Conservation (phyloP, 64 coral and sea anemone species). For the Stichodactyla helianthus region DNA sequence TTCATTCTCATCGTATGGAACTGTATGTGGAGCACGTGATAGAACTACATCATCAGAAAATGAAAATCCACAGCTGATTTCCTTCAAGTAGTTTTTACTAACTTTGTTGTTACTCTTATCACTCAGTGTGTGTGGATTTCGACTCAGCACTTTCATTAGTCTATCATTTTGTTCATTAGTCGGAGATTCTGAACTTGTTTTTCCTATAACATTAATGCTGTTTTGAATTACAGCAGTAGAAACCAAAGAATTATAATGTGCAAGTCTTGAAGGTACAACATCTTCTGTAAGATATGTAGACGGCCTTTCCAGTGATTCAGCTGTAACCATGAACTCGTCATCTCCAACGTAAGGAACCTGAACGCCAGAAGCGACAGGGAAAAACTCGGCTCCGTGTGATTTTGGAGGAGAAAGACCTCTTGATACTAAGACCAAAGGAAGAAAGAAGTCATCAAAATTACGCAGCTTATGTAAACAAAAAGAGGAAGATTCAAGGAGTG, state of each 20-base stretch:
- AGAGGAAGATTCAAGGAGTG: background rate
- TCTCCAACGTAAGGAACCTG: slow-evolving; percentile 84
- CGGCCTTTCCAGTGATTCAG: background rate
- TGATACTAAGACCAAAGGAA: slow-evolving; percentile 26
- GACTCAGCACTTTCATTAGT: slow-evolving; percentile 52
- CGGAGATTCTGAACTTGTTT: background rate
- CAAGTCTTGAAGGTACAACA: slow-evolving; percentile 13
- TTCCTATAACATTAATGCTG: background rate
- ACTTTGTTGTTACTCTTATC: slow-evolving; percentile 63
- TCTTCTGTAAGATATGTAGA: background rate
- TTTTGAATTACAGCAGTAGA: slow-evolving; percentile 2
- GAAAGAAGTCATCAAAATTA: background rate
- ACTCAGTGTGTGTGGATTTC: slow-evolving; percentile 28
- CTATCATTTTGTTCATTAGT: slow-evolving; percentile 32
- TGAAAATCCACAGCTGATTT: slow-evolving; percentile 61
- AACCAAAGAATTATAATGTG: slow-evolving; percentile 19
- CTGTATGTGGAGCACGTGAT: slow-evolving; percentile 69
- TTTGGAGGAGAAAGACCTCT: slow-evolving; percentile 58
- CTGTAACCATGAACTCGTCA: slow-evolving; percentile 54
- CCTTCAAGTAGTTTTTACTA: slow-evolving; percentile 71
- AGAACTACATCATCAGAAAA: slow-evolving; percentile 73
- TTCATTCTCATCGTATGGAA: slow-evolving; percentile 66
- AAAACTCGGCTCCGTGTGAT: slow-evolving; percentile 77
- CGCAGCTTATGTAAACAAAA: slow-evolving; percentile 9
- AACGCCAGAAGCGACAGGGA: slow-evolving; percentile 74